Evolutionary conservation across 1,140 invertebrate species (phyloP).

Genomic region (Helicoverpa zea): DNA sequence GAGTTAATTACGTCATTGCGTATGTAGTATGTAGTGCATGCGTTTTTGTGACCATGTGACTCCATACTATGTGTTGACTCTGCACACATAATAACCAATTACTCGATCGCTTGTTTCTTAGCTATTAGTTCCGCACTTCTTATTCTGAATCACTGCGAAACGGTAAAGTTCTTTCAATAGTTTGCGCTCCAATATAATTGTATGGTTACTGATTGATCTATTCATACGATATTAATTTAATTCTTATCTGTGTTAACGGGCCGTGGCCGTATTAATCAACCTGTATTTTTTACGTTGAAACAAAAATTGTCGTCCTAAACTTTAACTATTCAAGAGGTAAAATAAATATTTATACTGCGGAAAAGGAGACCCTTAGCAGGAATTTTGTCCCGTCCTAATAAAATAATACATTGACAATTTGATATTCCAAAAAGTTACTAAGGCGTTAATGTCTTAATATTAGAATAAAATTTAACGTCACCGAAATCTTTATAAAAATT

Average conservation of each 20-base stretch:
- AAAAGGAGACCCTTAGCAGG: no score
- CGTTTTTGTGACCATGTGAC: constrained; percentile 22
- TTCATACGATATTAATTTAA: neutral
- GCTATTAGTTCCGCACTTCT: constrained; percentile 37
- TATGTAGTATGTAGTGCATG: neutral
- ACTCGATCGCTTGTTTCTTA: constrained; percentile 9
- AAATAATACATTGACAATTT: no score
- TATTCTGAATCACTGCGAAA: constrained; percentile 16
- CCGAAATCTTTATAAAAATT: no score
- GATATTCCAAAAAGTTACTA: no score
- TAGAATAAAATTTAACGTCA: no score
- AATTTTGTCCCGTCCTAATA: no score
- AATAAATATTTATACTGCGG: no score
- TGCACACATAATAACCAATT: constrained; percentile 22
- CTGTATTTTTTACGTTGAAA: no score
- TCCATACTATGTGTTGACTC: constrained; percentile 10
- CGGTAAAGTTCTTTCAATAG: constrained; percentile 24
- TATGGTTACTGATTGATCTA: neutral
- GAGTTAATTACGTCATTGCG: constrained; percentile 24
- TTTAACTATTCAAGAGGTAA: no score
- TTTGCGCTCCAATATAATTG: constrained; percentile 1
- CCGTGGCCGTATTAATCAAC: neutral
- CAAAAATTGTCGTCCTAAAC: no score
- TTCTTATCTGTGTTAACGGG: constrained; percentile 1
- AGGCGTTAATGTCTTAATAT: no score